These are phyloP conservation scores for Sapajus apella DNA, from an alignment of 2,113 vertebrate genomes.

Conservation along the genomic window DNA sequence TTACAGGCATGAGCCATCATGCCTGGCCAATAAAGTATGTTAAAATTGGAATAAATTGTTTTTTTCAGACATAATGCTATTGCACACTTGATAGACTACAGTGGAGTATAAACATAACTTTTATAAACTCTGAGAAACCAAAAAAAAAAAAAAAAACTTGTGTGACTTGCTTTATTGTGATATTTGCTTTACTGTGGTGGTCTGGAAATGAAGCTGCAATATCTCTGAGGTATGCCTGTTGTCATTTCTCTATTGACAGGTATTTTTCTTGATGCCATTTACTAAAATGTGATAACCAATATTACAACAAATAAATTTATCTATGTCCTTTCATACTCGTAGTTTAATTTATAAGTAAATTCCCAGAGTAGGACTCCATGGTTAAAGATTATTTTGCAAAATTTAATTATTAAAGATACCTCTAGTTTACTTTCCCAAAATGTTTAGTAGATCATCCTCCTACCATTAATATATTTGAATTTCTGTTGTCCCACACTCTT, in stretches of 20 bases:
- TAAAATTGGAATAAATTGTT: not conserved
- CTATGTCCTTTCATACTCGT: not conserved
- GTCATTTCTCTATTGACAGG: not conserved
- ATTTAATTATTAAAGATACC: constrained; percentile 6
- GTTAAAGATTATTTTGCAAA: not conserved
- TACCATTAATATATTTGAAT: not conserved
- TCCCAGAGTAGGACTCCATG: not conserved
- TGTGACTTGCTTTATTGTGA: not conserved
- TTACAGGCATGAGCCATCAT: too few species aligned
- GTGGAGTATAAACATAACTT: not conserved
- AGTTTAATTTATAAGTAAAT: not conserved
- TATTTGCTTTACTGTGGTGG: not conserved
- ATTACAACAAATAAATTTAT: not conserved
- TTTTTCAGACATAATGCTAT: not conserved
- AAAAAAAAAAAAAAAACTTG: not conserved
- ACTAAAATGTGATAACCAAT: not conserved
- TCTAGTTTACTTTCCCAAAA: not conserved
- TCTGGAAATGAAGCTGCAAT: not conserved
- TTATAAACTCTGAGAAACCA: not conserved
- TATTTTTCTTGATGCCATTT: not conserved
- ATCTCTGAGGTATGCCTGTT: not conserved
- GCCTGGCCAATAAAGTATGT: not conserved
- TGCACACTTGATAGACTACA: not conserved
- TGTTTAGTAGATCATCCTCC: not conserved
- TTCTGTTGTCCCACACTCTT: not conserved